Evolutionary conservation across 2,797 vertebrate species (phyloP).

Genomic region (Nyctalus aviator): DNA sequence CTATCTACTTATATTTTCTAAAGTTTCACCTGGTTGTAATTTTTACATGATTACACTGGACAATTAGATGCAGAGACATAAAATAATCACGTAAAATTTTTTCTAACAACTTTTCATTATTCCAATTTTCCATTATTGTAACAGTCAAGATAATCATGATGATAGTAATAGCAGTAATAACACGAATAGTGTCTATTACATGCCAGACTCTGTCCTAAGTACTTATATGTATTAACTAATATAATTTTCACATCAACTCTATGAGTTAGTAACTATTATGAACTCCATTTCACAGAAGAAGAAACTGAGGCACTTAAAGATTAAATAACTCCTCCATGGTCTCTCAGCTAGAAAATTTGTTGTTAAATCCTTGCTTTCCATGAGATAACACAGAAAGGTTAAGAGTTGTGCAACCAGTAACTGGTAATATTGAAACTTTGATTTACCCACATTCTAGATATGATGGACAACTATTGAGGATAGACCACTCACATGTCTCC

Average conservation of each 20-base stretch:
- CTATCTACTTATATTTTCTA: background rate
- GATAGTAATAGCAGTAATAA: background rate
- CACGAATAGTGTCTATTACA: background rate
- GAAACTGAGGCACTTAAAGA: background rate
- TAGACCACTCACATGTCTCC: background rate
- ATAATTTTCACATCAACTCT: background rate
- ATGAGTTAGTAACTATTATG: background rate
- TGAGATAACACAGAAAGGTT: background rate
- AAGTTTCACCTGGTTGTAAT: background rate
- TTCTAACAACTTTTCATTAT: background rate
- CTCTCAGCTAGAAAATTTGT: conserved; percentile 19
- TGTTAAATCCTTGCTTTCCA: background rate
- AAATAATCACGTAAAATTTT: background rate
- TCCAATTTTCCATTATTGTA: background rate
- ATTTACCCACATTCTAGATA: background rate
- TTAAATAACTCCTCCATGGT: conserved; percentile 17
- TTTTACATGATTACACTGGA: background rate
- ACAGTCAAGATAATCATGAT: background rate
- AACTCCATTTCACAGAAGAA: background rate
- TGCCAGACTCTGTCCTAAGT: background rate
- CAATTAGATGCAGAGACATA: background rate
- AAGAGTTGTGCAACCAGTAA: background rate
- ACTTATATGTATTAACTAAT: background rate
- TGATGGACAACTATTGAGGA: background rate
- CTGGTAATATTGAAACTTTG: background rate